A percentile compares a stretch with the other conserved stretches of the same genome.
Conservation (phyloP, 2,797 vertebrate genomes). For the Megaceryle alcyon region DNA sequence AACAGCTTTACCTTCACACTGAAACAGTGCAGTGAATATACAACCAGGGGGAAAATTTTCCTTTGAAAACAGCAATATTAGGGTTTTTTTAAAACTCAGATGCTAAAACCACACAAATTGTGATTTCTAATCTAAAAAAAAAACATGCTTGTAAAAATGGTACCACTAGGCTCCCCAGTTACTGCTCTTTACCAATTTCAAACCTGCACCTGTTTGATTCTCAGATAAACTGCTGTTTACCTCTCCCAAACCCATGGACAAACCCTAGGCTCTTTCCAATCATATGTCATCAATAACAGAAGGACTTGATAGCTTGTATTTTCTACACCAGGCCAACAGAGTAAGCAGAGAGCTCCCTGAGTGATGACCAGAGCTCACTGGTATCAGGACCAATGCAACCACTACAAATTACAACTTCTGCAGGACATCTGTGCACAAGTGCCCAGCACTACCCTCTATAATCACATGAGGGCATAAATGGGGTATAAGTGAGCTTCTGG, state of each 20-base stretch:
- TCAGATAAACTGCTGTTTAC: not conserved
- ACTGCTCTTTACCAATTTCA: not conserved
- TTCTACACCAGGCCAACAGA: rapidly evolving
- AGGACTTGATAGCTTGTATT: not conserved
- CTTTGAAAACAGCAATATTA: not conserved
- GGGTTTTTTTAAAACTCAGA: not conserved
- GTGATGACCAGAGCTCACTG: not conserved
- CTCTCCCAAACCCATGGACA: not conserved
- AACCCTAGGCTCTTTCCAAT: not conserved
- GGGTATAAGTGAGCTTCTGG: not conserved
- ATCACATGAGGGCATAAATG: rapidly evolving
- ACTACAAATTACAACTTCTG: not conserved
- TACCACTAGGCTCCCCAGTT: not conserved
- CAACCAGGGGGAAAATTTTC: not conserved
- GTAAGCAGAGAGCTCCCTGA: not conserved
- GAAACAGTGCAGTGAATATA: not conserved
- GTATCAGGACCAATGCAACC: not conserved
- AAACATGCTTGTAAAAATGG: not conserved
- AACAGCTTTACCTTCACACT: not conserved
- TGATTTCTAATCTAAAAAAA: not conserved
- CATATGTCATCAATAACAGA: not conserved
- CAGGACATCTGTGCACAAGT: rapidly evolving
- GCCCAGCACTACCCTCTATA: not conserved
- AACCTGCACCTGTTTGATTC: not conserved
- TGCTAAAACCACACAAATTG: not conserved